phyloP scores from a whole-genome alignment of 2,113 vertebrate genomes.

The Zapus hudsonius region DNA sequence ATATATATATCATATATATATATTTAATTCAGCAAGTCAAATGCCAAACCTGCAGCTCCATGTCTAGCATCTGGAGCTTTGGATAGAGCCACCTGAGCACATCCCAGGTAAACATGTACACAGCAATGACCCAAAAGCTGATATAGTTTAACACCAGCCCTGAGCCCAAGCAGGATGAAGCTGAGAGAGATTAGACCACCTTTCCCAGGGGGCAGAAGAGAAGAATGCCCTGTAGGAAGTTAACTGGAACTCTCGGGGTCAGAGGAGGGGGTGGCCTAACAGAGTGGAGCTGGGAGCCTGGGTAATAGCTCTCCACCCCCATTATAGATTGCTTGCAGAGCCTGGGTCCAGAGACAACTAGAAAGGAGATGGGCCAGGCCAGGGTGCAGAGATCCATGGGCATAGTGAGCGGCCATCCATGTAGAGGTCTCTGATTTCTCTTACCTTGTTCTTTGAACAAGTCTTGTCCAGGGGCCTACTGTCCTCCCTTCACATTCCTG shows the following conservation, averaged over 20 bases:
- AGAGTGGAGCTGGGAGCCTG: background rate
- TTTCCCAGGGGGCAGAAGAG: background rate
- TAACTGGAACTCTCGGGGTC: too few relatives aligned
- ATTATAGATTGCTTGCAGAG: background rate
- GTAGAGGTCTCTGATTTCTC: background rate
- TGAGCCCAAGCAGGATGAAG: background rate
- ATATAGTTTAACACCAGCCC: background rate
- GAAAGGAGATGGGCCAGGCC: background rate
- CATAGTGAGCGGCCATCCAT: background rate
- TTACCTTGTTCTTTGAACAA: background rate
- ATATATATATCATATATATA: too few relatives aligned
- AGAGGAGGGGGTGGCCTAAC: background rate
- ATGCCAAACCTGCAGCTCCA: too few relatives aligned
- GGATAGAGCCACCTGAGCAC: background rate
- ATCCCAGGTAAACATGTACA: background rate
- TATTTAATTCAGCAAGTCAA: too few relatives aligned
- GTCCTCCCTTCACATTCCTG: background rate
- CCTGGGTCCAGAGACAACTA: background rate
- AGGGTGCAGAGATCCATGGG: accelerated
- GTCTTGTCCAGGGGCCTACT: background rate
- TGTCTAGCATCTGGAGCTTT: too few relatives aligned
- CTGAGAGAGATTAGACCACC: background rate
- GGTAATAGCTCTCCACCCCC: too few relatives aligned
- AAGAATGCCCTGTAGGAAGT: too few relatives aligned
- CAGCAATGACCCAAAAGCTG: background rate